A percentile compares a stretch with the other conserved stretches of the same genome.
phyloP scores from a whole-genome alignment of 1,140 invertebrate genomes.

The Melanaphis sacchari region DNA sequence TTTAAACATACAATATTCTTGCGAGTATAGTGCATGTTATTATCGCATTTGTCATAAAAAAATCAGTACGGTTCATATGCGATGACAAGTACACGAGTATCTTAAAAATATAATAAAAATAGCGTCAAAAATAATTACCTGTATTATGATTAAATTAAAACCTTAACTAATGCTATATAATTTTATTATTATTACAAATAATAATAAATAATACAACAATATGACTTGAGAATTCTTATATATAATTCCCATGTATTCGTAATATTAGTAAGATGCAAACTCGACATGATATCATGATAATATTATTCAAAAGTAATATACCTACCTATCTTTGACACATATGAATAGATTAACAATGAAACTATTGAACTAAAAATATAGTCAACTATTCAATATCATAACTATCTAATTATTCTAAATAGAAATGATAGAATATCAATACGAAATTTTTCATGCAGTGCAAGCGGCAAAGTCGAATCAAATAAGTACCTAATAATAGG shows the following conservation, averaged over 20 bases:
- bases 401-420: neutral
- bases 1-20: neutral
- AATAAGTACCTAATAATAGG: neutral
- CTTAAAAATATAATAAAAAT: neutral
- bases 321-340: neutral
- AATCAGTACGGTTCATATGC: neutral
- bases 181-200: neutral
- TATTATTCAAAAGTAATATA: neutral
- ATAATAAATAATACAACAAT: neutral
- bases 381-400: neutral
- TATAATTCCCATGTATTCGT: conserved; percentile 8
- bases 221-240: neutral
- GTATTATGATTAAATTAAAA: neutral
- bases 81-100: neutral
- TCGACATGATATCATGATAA: neutral
- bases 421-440: neutral
- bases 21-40: neutral
- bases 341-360: neutral
- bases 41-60: neutral
- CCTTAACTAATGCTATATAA: neutral
- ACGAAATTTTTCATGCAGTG: neutral
- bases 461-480: neutral
- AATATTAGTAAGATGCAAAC: neutral
- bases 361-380: neutral
- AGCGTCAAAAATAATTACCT: neutral